A percentile compares a stretch with the other conserved stretches of the same genome.
Conservation (phyloP, 2,888 invertebrate species). For the Osedax frankpressi region DNA sequence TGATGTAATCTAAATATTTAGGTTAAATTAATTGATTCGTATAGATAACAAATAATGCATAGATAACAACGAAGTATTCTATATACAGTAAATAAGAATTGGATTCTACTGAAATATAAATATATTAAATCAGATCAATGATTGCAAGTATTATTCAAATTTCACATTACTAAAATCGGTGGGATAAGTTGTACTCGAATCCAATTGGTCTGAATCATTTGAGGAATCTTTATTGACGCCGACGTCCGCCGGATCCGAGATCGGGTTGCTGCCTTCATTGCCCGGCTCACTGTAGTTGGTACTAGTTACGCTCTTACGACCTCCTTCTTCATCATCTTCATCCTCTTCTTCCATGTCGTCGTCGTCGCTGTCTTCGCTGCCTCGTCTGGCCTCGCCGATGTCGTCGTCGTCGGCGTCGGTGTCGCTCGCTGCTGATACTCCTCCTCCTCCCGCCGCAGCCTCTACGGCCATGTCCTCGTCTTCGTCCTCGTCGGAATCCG, state of each 20-base stretch:
- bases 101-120: no score
- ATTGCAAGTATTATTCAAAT: not conserved
- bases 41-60: no score
- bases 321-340: not conserved
- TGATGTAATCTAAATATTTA: no score
- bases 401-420: constrained; percentile 24
- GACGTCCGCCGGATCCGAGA: no score
- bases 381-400: constrained; percentile 25
- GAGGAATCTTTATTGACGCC: not conserved
- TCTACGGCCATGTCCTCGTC: constrained; percentile 17
- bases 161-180: not conserved
- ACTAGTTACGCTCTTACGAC: not conserved
- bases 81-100: no score
- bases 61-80: no score
- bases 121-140: no score
- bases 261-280: not conserved
- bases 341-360: not conserved
- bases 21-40: no score
- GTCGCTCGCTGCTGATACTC: no score
- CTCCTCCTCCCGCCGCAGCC: no score
- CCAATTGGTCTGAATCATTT: not conserved
- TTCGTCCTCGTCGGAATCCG: constrained; percentile 25
- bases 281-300: not conserved
- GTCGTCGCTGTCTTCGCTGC: not conserved
- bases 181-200: no score